Percentiles rank a stretch among this genome's conserved stretches.
Conservation (phyloP, 2,797 vertebrate species). For the Rhabdophis nuchalis region DNA sequence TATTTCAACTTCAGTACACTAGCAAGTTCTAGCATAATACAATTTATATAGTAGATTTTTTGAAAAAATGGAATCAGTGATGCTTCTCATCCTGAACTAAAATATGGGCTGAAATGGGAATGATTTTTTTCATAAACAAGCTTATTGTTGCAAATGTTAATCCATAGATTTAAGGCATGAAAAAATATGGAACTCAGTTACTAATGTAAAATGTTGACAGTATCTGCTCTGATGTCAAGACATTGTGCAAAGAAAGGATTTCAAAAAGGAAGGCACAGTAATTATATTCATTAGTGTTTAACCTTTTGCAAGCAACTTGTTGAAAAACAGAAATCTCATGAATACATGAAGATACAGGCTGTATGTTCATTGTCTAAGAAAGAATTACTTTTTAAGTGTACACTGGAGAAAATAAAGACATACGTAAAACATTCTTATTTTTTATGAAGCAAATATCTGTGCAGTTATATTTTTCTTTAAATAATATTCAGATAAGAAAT, state of each 20-base stretch:
- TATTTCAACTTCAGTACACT: not conserved
- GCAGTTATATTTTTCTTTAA: not conserved
- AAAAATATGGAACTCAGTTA: not conserved
- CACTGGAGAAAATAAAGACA: not conserved
- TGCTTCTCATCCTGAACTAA: not conserved
- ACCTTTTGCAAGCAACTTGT: conserved; percentile 28
- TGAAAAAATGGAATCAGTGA: not conserved
- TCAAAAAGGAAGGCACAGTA: conserved; percentile 27
- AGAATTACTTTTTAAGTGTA: not conserved
- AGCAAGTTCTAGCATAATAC: conserved; percentile 1
- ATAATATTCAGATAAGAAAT: not conserved
- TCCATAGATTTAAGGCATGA: conserved; percentile 21
- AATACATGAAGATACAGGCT: conserved; percentile 12
- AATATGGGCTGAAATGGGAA: conserved; percentile 20
- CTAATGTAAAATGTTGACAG: conserved; percentile 18
- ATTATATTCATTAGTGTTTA: conserved; percentile 30
- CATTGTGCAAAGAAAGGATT: not conserved
- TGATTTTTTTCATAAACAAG: conserved; percentile 35
- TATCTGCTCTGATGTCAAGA: conserved; percentile 41
- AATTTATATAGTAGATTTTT: not conserved
- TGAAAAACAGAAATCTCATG: conserved; percentile 35
- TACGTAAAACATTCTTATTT: not conserved
- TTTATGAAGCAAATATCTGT: not conserved
- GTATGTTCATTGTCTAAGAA: conserved; percentile 19
- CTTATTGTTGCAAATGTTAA: not conserved